phyloP scores from a whole-genome alignment of 2,113 vertebrate species.

The Halichoeres trimaculatus region DNA sequence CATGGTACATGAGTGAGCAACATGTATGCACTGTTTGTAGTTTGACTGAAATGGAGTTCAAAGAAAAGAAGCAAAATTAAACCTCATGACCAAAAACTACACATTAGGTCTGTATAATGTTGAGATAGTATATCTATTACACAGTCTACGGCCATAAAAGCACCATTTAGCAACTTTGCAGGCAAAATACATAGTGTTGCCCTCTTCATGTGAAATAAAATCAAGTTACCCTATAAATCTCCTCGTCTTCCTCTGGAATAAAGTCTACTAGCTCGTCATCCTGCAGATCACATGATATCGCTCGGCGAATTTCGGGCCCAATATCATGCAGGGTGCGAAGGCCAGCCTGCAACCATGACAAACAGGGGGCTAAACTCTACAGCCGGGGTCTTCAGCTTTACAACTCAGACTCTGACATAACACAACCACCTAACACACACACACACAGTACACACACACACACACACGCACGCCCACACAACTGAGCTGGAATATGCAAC shows the following conservation, averaged over 20 bases:
- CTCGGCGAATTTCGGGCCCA: constrained; percentile 98
- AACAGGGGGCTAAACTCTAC: constrained; percentile 83
- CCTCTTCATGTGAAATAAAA: constrained; percentile 68
- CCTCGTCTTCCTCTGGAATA: constrained; percentile 96
- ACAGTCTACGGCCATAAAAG: not conserved
- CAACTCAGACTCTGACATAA: constrained; percentile 58
- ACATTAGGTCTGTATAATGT: constrained; percentile 18
- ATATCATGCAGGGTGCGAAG: constrained; percentile 99
- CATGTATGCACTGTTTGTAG: constrained; percentile 60
- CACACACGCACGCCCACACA: constrained; percentile 65
- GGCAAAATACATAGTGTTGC: constrained; percentile 23
- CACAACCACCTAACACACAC: constrained; percentile 66
- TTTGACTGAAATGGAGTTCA: constrained; percentile 62
- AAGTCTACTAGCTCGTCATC: constrained; percentile 98
- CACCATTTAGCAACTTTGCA: constrained; percentile 11
- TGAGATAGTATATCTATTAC: constrained; percentile 11
- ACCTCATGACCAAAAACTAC: constrained; percentile 23
- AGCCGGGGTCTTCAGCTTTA: constrained; percentile 55
- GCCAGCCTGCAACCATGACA: constrained; percentile 96
- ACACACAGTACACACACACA: constrained; percentile 64
- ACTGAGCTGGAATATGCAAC: constrained; percentile 48
- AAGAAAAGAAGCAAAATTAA: constrained; percentile 54
- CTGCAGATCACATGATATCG: constrained; percentile 99
- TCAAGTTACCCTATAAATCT: constrained; percentile 96
- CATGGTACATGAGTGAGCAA: constrained; percentile 75